Evolutionary conservation across 2,113 vertebrate genomes (phyloP).

Genomic region (Brachypodius melanocephalos): DNA sequence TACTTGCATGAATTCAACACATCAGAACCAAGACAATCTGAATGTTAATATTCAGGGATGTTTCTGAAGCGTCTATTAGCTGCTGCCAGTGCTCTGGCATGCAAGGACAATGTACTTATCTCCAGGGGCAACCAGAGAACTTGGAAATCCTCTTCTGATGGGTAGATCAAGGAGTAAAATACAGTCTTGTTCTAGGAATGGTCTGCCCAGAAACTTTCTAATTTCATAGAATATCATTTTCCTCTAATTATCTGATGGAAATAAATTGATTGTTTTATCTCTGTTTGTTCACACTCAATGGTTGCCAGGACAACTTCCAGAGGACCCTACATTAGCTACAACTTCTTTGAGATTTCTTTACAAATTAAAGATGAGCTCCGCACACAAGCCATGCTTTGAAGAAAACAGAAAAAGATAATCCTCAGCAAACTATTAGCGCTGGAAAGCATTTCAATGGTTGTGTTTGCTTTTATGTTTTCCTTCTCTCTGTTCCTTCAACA

Average conservation of each 20-base stretch:
- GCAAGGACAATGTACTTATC: slow-evolving; percentile 15
- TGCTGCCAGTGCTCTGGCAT: slow-evolving; percentile 6
- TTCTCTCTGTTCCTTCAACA: neutral
- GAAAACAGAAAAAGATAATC: slow-evolving; percentile 19
- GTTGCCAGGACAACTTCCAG: slow-evolving; percentile 36
- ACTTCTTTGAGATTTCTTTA: slow-evolving; percentile 4
- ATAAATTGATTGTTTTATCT: slow-evolving; percentile 57
- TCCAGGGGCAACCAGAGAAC: slow-evolving; percentile 37
- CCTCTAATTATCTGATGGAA: slow-evolving; percentile 52
- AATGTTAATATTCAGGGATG: slow-evolving; percentile 49
- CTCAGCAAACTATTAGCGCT: slow-evolving; percentile 10
- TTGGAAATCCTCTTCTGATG: neutral
- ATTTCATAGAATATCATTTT: slow-evolving; percentile 36
- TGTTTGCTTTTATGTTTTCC: neutral
- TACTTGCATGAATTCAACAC: slow-evolving; percentile 53
- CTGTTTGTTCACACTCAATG: slow-evolving; percentile 12
- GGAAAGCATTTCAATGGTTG: slow-evolving; percentile 4
- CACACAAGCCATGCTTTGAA: slow-evolving; percentile 2
- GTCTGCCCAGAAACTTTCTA: slow-evolving; percentile 8
- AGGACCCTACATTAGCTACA: neutral
- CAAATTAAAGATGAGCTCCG: slow-evolving; percentile 22
- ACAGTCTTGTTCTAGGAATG: neutral
- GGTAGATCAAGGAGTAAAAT: neutral
- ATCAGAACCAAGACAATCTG: slow-evolving; percentile 51
- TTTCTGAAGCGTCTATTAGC: slow-evolving; percentile 25